A percentile compares a stretch with the other conserved stretches of the same genome.
Evolutionary conservation across 2,797 vertebrate species (phyloP).

Genomic region (Peromyscus nudipes): DNA sequence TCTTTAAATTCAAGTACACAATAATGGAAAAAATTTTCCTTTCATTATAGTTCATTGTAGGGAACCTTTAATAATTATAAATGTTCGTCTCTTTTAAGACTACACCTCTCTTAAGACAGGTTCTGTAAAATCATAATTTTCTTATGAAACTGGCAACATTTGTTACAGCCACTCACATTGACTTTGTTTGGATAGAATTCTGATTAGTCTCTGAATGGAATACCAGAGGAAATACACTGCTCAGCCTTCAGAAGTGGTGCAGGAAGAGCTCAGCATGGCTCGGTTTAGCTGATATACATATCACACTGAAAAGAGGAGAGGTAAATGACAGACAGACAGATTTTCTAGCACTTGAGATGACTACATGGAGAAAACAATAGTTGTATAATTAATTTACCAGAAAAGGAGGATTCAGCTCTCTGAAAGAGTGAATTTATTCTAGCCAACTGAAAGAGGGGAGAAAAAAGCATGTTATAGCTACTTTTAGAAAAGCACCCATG

Average conservation of each 20-base stretch:
- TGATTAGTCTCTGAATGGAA: constrained; percentile 69
- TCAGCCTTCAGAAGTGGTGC: constrained; percentile 67
- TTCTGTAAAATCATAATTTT: constrained; percentile 58
- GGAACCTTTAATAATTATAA: constrained; percentile 35
- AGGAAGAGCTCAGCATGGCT: constrained; percentile 72
- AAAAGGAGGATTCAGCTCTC: constrained; percentile 68
- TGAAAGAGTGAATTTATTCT: constrained; percentile 64
- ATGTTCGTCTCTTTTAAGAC: rapidly evolving
- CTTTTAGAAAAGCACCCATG: neutral
- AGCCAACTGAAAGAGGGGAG: neutral
- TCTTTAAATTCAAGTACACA: neutral
- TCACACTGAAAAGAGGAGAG: constrained; percentile 64
- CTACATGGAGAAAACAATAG: constrained; percentile 61
- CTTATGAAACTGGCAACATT: constrained; percentile 74
- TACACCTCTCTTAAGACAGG: constrained; percentile 3
- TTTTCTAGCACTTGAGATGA: constrained; percentile 65
- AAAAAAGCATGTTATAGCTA: neutral
- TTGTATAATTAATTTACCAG: constrained; percentile 67
- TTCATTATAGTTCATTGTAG: neutral
- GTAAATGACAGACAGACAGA: constrained; percentile 63
- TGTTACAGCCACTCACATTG: constrained; percentile 72
- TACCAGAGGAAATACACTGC: constrained; percentile 79
- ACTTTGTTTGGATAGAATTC: constrained; percentile 79
- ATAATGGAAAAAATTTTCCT: neutral
- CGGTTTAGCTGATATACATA: constrained; percentile 71